phyloP scores from a whole-genome alignment of 2,797 vertebrate species.

The Sebastiscus albofasciatus region DNA sequence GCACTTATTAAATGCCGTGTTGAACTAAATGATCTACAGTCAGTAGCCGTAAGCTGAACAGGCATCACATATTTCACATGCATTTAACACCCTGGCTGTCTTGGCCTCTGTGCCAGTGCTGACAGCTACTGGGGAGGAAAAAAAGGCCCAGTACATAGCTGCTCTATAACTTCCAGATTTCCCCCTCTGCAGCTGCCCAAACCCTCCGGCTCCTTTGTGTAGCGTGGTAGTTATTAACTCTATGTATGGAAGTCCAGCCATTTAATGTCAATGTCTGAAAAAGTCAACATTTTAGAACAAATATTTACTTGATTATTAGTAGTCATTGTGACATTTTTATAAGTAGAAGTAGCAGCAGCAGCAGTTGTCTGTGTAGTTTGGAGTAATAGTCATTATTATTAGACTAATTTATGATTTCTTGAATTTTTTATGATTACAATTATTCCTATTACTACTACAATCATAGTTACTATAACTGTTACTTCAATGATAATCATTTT shows the following conservation, averaged over 20 bases:
- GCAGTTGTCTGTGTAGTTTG: not conserved
- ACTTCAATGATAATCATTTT: not conserved
- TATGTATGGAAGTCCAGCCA: not conserved
- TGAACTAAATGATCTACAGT: conserved; percentile 10
- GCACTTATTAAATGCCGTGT: not conserved
- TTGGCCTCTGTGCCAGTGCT: conserved; percentile 28
- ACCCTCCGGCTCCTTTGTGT: not conserved
- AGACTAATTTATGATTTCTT: not conserved
- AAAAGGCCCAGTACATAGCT: conserved; percentile 23
- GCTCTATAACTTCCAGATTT: conserved; percentile 27
- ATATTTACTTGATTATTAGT: not conserved
- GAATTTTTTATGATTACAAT: not conserved
- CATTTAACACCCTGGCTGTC: conserved; percentile 36
- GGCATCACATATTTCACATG: conserved; percentile 51
- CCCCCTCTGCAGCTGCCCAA: conserved; percentile 1
- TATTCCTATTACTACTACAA: not conserved
- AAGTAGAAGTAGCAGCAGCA: not conserved
- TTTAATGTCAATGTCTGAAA: not conserved
- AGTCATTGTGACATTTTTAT: not conserved
- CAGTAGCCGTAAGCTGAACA: conserved; percentile 20
- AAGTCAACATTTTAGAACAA: not conserved
- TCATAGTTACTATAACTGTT: too few species aligned
- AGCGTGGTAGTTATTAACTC: not conserved
- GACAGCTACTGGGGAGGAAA: conserved; percentile 44
- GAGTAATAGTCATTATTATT: not conserved